phyloP scores from a whole-genome alignment of 2,113 vertebrate species.

The Bucco capensis region DNA sequence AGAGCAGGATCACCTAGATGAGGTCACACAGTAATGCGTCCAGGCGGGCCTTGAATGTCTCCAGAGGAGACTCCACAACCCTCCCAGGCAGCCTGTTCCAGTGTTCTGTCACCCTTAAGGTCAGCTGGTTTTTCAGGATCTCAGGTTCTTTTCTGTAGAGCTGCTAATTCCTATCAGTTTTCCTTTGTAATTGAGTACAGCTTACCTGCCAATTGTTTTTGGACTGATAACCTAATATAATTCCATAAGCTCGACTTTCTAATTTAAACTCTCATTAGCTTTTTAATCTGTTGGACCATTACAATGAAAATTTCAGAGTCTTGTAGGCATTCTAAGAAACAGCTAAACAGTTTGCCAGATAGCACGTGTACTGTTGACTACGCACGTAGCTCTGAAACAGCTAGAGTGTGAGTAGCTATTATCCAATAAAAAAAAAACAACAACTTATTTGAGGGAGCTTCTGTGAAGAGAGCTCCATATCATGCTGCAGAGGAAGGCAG shows the following conservation, averaged over 20 bases:
- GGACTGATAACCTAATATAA: neutral
- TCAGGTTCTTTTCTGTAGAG: neutral
- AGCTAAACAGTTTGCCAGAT: neutral
- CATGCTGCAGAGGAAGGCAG: rapidly evolving
- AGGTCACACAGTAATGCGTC: too few relatives aligned
- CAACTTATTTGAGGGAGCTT: neutral
- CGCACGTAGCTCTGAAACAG: neutral
- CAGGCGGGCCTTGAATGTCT: too few relatives aligned
- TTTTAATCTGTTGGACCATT: neutral
- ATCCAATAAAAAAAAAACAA: neutral
- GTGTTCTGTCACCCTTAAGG: too few relatives aligned
- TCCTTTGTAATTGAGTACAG: neutral
- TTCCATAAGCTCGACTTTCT: neutral
- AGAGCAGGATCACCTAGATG: too few relatives aligned
- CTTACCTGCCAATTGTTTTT: neutral
- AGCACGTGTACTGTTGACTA: neutral
- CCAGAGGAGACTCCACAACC: too few relatives aligned
- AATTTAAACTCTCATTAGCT: neutral
- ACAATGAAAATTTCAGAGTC: neutral
- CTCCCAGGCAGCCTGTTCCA: too few relatives aligned
- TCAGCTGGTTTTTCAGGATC: neutral
- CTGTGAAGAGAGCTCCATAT: neutral
- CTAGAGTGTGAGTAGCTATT: neutral
- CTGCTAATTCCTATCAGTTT: neutral
- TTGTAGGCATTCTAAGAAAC: neutral